Evolutionary conservation across 2,888 invertebrate species (phyloP), one percentile per base, ranked within the genome.

Genomic region (Ochlodes sylvanus): DNA sequence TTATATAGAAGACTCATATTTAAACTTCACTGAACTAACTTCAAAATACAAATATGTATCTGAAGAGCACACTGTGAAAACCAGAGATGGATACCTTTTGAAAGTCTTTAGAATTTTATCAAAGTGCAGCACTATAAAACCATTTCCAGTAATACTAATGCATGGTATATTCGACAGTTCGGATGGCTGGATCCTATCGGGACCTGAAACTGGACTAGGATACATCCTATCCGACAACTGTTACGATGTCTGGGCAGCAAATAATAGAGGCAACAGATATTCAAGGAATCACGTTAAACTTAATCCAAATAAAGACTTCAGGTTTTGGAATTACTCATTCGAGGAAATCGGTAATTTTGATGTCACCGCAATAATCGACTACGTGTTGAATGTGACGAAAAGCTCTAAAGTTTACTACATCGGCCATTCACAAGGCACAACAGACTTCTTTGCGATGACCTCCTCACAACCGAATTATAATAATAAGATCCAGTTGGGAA

Each of bases 271-370:
- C 12, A 95, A 94, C 76, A 88, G 86, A 2, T 95, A 95, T 78
- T 93, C 94, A 10, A 85, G 91, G 44, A 86, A 84, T 4, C 96
- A 96, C 75, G 71, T 77, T 1, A 81, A 79, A 0, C 71, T 88
- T 77, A 72, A 89, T 68, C 83, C 90, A 0, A 76, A 82, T 19
- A 71, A 60, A 0, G 88, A 94, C 56, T 68, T 77, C 3, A 70
- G 79, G 14, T 94, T 84, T 76, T 95, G 94, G 94, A 70, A 90
- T 52, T 94, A 91, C 76, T 95, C 95, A 67, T 95, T 94, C 90
- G 95, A 97, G 77, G 95, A 97, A 80, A 95, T 95, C 81, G 96
- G 95, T 0, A 75, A 85, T 19, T 94, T 94, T 74, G 97, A 97
- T 82, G 72, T 97, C 7, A 95, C 97, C 3, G 94, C 95, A 0